Evolutionary conservation across 2,888 invertebrate species (phyloP), one percentile per base, ranked within the genome.

Genomic region (Lissonota sp.): DNA sequence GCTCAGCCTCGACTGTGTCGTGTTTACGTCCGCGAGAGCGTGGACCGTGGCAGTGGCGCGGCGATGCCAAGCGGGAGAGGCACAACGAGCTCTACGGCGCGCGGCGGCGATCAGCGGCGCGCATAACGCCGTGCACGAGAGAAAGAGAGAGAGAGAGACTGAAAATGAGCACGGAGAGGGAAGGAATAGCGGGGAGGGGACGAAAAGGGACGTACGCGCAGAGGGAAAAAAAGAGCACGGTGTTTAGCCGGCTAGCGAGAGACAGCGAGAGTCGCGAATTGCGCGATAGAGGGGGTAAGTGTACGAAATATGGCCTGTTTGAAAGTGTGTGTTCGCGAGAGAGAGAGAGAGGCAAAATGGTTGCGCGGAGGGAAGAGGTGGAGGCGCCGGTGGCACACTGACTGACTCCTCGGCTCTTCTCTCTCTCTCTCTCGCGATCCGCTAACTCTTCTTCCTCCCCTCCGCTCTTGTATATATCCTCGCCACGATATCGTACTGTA

Each of bases 21-120:
- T 81, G 83, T 84, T 84, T 83, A 83, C 85, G 83, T 83, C 26
- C 81, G 80, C 89, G 85, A 93, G 92, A 77, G 94, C 94, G 90
- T 94, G 94, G 80, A 92, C 93, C 89, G 94, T 94, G 92, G 94
- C 91, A 63, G 94, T 94, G 71, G 94, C 74, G 79, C 75, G 76
- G 82, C 37, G 80, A 74, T 64, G 77, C 53, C 10, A 74, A 49
- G 83, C 63, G 63, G 81, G 80, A 60, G 83, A 73, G 57, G 71
- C 26, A 26, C n/a, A 26, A 26, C 26, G 26, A 26, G 26, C 26
- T 26, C 26, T 26, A 77, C 75, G 76, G 84, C 46, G n/a, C n/a
- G n/a, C n/a, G 81, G 72, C 66, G 78, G 67, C 37, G 83, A 60
- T 4, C 75, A 26, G 26, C 26, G 26, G 70, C 37, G 74, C 75